Evolutionary conservation across 2,113 vertebrate genomes (phyloP).

Genomic region (Xenopus tropicalis): UCB_Xtro_10.0 CM004444.2:80617001-80617500

Average conservation of each 20-base stretch:
- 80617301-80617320: conserved; percentile 71
- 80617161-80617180: no score
- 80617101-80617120: no score
- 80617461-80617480: conserved; percentile 68
- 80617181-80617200: no score
- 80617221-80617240: no score
- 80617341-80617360: conserved; percentile 77
- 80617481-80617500: conserved; percentile 77
- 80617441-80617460: conserved; percentile 74
- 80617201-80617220: no score
- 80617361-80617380: conserved; percentile 82
- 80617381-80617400: conserved; percentile 78
- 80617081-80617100: no score
- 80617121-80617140: no score
- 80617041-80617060: no score
- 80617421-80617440: conserved; percentile 72
- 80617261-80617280: conserved; percentile 77
- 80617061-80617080: no score
- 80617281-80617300: conserved; percentile 81
- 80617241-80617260: conserved; percentile 57
- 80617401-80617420: conserved; percentile 81
- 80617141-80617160: no score
- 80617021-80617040: no score
- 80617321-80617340: conserved; percentile 72
- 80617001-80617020: no score